Conservation (phyloP, 2,797 vertebrate genomes). For the Coendou prehensilis region DNA sequence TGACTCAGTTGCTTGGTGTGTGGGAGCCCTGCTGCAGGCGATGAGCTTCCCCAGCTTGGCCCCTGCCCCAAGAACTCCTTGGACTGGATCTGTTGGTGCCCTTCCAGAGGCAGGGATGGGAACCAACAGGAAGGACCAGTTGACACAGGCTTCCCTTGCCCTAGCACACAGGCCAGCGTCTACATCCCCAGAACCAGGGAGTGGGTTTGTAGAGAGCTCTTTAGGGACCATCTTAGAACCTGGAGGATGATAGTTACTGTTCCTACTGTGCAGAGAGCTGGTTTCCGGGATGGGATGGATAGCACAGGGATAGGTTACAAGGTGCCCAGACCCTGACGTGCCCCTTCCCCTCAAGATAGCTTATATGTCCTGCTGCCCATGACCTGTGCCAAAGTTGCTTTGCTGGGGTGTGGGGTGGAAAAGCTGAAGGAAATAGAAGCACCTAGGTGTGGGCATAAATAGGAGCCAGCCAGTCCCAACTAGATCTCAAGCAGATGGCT, state of each 20-base stretch:
- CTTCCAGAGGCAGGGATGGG: not conserved
- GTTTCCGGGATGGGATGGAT: not conserved
- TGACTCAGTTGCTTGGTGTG: constrained; percentile 57
- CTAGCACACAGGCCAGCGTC: not conserved
- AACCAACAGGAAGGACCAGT: not conserved
- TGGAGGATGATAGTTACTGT: not conserved
- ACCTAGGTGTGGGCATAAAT: not conserved
- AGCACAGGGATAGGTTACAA: not conserved
- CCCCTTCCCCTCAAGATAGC: not conserved
- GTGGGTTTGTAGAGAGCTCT: not conserved
- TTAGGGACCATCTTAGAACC: not conserved
- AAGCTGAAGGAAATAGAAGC: not conserved
- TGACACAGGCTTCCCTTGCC: not conserved
- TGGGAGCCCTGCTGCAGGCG: not conserved
- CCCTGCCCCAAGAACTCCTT: not conserved
- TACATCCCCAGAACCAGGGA: not conserved
- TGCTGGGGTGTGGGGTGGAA: not conserved
- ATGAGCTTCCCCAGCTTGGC: not conserved
- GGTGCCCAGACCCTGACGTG: not conserved
- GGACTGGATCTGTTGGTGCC: not conserved
- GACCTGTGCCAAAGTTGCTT: not conserved
- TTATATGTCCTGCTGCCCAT: not conserved
- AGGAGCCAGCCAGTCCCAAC: not conserved
- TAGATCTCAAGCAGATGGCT: not conserved
- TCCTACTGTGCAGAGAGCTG: not conserved